These are phyloP conservation scores for Drosophila longiperda DNA, from an alignment of 2,888 invertebrate species.

Conservation along the genomic window DNA sequence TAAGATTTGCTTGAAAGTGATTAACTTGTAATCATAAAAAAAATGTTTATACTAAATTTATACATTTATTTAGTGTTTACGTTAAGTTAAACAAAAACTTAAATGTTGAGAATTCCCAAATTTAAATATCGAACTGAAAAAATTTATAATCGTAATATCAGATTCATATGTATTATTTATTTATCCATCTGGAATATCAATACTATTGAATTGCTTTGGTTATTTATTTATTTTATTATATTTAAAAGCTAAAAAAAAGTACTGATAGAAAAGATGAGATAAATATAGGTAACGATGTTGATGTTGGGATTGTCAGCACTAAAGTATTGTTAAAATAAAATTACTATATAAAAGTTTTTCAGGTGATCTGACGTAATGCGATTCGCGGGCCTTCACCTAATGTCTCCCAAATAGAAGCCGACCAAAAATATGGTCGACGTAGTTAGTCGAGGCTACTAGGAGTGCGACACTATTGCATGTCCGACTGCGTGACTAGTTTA, in stretches of 20 bases:
- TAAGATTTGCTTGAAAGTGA: background rate
- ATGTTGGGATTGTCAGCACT: background rate
- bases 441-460: constrained; percentile 27
- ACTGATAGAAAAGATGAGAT: background rate
- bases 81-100: background rate
- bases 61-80: background rate
- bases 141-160: background rate
- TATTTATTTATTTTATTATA: background rate
- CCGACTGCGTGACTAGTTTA: constrained; percentile 77
- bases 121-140: background rate
- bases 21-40: background rate
- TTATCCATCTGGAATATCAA: background rate
- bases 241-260: background rate
- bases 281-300: background rate
- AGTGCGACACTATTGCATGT: constrained; percentile 70
- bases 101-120: background rate
- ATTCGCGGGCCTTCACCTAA: constrained; percentile 15
- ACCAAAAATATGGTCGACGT: constrained; percentile 54
- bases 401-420: constrained; percentile 47
- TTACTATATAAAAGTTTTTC: background rate
- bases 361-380: constrained; percentile 46
- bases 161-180: background rate
- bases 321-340: background rate
- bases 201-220: background rate
- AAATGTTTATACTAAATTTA: background rate